Evolutionary conservation across 1,140 invertebrate species (phyloP).

Genomic region (Cylas formicarius): DNA sequence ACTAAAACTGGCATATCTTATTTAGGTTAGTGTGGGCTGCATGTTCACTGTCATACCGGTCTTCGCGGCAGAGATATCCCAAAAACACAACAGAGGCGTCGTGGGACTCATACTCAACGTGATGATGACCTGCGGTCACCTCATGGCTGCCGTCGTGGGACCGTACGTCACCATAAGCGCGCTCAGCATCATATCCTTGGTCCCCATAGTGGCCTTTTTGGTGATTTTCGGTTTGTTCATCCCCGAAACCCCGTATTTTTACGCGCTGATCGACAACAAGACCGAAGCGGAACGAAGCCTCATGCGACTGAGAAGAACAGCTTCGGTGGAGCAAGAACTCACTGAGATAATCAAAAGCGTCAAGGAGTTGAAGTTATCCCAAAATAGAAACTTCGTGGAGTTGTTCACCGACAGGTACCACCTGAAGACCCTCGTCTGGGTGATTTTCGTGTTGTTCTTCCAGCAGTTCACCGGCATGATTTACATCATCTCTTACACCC

Average conservation of each 20-base stretch:
- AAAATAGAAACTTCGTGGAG: constrained; percentile 19
- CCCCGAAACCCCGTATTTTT: constrained; percentile 71
- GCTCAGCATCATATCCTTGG: constrained; percentile 45
- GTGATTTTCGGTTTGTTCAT: constrained; percentile 42
- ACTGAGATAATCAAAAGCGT: constrained; percentile 1
- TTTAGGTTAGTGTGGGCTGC: constrained; percentile 42
- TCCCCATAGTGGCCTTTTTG: constrained; percentile 47
- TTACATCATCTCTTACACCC: constrained; percentile 70
- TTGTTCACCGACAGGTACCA: constrained; percentile 38
- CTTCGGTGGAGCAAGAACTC: constrained; percentile 21
- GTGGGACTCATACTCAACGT: constrained; percentile 22
- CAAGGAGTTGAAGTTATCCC: constrained; percentile 28
- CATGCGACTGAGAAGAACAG: constrained; percentile 51
- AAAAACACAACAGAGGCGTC: constrained; percentile 27
- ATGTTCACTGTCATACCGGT: constrained; percentile 45
- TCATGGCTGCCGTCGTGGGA: constrained; percentile 49
- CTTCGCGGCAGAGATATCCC: constrained; percentile 47
- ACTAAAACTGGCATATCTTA: too few relatives aligned
- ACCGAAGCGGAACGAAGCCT: constrained; percentile 55
- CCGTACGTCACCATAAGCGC: constrained; percentile 48
- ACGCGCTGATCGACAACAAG: constrained; percentile 51
- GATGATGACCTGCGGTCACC: constrained; percentile 21
- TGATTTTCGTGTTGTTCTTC: constrained; percentile 59
- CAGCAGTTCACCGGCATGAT: constrained; percentile 74
- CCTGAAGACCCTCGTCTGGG: constrained; percentile 56